Evolutionary conservation across 2,888 invertebrate genomes (phyloP).

Genomic region (Hyppa rectilinea): DNA sequence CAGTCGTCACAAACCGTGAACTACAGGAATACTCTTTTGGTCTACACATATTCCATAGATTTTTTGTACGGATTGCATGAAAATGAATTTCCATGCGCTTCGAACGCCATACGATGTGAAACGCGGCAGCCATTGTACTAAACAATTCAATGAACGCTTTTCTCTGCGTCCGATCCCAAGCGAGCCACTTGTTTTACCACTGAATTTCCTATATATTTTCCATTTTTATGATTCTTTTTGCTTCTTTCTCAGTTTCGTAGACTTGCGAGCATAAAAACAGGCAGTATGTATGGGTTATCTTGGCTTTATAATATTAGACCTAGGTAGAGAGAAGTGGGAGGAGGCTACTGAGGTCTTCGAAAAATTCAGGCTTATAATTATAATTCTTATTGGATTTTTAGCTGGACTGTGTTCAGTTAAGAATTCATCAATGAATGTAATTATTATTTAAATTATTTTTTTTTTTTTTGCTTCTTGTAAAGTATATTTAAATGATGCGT

Average conservation of each 20-base stretch:
- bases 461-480: no score
- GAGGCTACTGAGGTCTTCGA: no score
- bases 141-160: conserved; percentile 14
- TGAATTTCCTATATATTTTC: neutral
- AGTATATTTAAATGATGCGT: no score
- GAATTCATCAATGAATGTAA: no score
- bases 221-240: neutral
- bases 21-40: neutral
- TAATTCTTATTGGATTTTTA: neutral
- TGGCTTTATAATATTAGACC: no score
- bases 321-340: no score
- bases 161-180: conserved; percentile 14
- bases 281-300: no score
- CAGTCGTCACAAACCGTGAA: neutral
- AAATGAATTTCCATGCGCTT: conserved; percentile 1
- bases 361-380: neutral
- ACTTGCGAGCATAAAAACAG: neutral
- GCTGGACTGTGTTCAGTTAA: neutral
- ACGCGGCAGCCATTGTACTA: neutral
- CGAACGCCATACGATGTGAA: conserved; percentile 5
- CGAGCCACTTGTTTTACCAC: neutral
- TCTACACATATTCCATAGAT: neutral
- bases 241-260: neutral
- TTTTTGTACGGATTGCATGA: neutral
- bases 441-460: no score